Evolutionary conservation across 2,113 vertebrate genomes (phyloP).

Genomic region (Lichenostomus cassidix): DNA sequence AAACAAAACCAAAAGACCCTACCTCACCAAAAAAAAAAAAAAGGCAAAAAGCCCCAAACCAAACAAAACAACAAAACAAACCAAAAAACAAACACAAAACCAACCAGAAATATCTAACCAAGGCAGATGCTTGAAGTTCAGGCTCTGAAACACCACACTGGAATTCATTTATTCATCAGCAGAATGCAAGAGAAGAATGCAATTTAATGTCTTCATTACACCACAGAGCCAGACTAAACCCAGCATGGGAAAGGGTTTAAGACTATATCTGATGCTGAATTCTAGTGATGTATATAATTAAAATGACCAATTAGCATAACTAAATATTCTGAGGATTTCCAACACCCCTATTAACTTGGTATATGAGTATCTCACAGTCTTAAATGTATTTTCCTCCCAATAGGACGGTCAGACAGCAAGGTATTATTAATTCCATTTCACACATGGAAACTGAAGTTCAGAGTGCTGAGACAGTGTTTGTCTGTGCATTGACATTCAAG

Average conservation of each 20-base stretch:
- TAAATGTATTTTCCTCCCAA: neutral
- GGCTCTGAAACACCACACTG: neutral
- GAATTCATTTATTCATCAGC: neutral
- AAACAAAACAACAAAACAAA: neutral
- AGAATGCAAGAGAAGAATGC: neutral
- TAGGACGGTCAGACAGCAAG: neutral
- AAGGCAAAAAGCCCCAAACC: neutral
- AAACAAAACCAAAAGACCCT: fast-evolving
- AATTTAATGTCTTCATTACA: neutral
- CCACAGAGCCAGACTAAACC: neutral
- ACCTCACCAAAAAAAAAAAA: too few species aligned
- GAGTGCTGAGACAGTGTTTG: neutral
- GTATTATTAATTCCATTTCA: neutral
- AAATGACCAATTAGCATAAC: neutral
- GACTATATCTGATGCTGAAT: neutral
- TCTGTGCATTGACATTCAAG: neutral
- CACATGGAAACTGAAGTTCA: neutral
- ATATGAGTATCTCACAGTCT: neutral
- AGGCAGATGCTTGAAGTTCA: neutral
- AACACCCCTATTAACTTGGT: neutral
- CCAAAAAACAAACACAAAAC: neutral
- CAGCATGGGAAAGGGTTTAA: neutral
- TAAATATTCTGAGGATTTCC: neutral
- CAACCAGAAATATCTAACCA: neutral
- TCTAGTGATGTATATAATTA: neutral